Evolutionary conservation across 2,797 vertebrate species (phyloP), one percentile per base, ranked within the genome.

Genomic region (Rhinoraja longicauda): DNA sequence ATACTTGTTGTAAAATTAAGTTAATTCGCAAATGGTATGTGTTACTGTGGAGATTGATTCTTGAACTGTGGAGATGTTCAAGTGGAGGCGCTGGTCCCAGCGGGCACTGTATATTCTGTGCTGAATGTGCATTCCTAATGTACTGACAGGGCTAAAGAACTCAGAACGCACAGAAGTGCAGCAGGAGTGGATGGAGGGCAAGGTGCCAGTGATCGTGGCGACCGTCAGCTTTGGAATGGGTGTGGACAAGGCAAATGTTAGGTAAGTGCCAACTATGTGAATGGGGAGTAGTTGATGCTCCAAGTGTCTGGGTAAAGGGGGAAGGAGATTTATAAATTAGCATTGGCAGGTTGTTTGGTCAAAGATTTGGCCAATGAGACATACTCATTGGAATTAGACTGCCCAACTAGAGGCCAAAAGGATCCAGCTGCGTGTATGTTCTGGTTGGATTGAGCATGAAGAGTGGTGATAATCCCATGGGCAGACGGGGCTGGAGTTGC

Each of bases 191-290:
- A 99, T 99, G 98, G 96, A 97, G 93, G 98, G 97, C 93, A 98
- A 97, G 93, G 97, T 99, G 93, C 96, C 97, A 86, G 97, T 99
- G 29, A 99, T 99, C 93, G 98, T 98, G 70, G 99, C 98, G 92
- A 99, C 99, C 84, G 98, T 99, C 95, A 99, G 98, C 95, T 99
- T 99, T 94, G 98, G 99, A 39, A 99, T 99, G 99, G 99, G 99
- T 82, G 98, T 99, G 75, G 99, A 99, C 96, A 99, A 99, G 95
- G 97, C 98, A 67, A 98, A 97, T 0, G 99, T 99, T 95, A 98
- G 99, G 99, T 99, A 53, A 94, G 95, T 93, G 53, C 79, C 0
- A 29, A 36, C 7, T 26, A 19, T 26, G 26, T 90, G 86, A 67
- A 12, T 7, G 72, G 88, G 29, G 26, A 29, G 10, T 57, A 15